phyloP scores from a whole-genome alignment of 2,888 invertebrate genomes.

The Flexamia atlantica region DNA sequence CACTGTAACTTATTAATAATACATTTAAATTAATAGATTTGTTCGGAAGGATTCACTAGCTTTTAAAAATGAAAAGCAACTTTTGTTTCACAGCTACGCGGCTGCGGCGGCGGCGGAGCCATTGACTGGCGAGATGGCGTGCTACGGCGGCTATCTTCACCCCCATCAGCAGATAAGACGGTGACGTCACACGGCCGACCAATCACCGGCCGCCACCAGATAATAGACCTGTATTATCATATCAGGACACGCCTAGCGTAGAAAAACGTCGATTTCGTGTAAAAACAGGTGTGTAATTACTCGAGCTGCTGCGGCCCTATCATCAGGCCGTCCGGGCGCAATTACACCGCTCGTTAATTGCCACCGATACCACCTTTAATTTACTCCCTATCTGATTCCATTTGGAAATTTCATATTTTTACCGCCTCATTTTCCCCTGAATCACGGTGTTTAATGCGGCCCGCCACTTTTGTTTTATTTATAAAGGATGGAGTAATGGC shows the following conservation, averaged over 20 bases:
- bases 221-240: conserved; percentile 58
- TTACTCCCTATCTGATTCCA: conserved; percentile 56
- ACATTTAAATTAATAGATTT: too few species aligned
- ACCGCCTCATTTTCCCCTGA: conserved; percentile 40
- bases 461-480: conserved; percentile 18
- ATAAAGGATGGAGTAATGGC: neutral
- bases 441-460: conserved; percentile 37
- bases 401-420: conserved; percentile 55
- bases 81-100: neutral
- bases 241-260: conserved; percentile 54
- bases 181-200: neutral
- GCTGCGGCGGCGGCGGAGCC: conserved; percentile 11
- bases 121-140: conserved; percentile 22
- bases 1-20: too few species aligned
- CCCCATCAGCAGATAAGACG: conserved; percentile 25
- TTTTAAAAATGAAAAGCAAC: too few species aligned
- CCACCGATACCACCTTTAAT: conserved; percentile 53
- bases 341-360: conserved; percentile 40
- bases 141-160: neutral
- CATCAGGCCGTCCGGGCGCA: conserved; percentile 24
- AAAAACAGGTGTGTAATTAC: conserved; percentile 53
- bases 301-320: conserved; percentile 13
- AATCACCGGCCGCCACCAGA: conserved; percentile 34
- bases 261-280: conserved; percentile 58
- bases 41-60: too few species aligned